Conservation (phyloP, 92 coral and sea anemone genomes). For the Paramuricea clavata region DNA sequence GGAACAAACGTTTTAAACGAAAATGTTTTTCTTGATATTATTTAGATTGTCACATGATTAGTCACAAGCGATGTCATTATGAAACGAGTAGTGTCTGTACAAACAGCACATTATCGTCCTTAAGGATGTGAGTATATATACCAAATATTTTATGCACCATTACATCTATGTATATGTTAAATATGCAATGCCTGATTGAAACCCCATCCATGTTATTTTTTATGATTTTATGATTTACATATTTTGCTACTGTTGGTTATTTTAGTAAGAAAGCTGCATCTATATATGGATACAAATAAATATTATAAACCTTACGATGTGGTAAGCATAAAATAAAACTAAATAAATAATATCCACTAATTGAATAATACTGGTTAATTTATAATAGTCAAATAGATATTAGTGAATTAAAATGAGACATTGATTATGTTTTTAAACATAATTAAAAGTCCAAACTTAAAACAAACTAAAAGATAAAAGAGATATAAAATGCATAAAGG, state of each 20-base stretch:
- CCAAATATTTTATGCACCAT: too few species aligned
- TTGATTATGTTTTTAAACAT: not conserved
- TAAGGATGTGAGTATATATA: slow-evolving; percentile 95
- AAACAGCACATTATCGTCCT: slow-evolving; percentile 71
- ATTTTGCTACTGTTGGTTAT: slow-evolving; percentile 1
- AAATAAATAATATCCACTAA: not conserved
- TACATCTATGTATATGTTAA: too few species aligned
- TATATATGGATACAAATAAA: slow-evolving; percentile 47
- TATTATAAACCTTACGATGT: not conserved
- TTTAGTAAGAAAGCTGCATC: slow-evolving; percentile 49
- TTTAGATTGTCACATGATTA: slow-evolving; percentile 81
- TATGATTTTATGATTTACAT: too few species aligned
- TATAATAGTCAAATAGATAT: not conserved
- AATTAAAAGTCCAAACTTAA: not conserved
- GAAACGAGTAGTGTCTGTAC: slow-evolving; percentile 87
- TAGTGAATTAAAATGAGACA: not conserved
- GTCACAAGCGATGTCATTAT: slow-evolving; percentile 92
- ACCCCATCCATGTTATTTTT: too few species aligned
- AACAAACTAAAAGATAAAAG: too few species aligned
- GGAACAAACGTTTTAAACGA: not conserved
- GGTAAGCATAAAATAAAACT: slow-evolving; percentile 29
- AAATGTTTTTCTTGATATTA: not conserved
- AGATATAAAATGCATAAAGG: too few species aligned
- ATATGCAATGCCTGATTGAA: too few species aligned
- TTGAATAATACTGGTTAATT: not conserved